phyloP scores from a whole-genome alignment of 2,797 vertebrate genomes.

The Melanotaenia maccullochi region DNA sequence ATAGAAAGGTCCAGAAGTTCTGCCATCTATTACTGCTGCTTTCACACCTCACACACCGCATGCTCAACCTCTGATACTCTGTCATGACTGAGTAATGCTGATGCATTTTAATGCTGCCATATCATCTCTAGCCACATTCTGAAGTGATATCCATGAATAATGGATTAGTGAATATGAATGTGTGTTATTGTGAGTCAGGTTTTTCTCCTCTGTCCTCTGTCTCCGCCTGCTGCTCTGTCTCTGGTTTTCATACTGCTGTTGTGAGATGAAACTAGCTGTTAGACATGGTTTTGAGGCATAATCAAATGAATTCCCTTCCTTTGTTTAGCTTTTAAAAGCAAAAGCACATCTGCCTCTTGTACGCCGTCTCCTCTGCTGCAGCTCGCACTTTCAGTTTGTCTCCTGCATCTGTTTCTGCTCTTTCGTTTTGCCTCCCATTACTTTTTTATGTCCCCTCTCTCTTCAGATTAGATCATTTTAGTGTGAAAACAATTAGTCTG shows the following conservation, averaged over 20 bases:
- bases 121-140: slow-evolving; percentile 66
- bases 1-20: neutral
- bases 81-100: slow-evolving; percentile 67
- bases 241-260: slow-evolving; percentile 29
- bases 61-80: slow-evolving; percentile 43
- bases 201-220: slow-evolving; percentile 44
- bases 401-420: slow-evolving; percentile 20
- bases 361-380: slow-evolving; percentile 18
- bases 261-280: slow-evolving; percentile 41
- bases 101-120: slow-evolving; percentile 68
- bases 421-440: slow-evolving; percentile 17
- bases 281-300: slow-evolving; percentile 48
- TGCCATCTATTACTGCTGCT: slow-evolving; percentile 17
- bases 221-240: slow-evolving; percentile 44
- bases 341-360: slow-evolving; percentile 50
- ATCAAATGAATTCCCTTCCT: slow-evolving; percentile 46
- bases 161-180: slow-evolving; percentile 68
- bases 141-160: slow-evolving; percentile 75
- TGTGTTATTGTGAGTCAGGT: slow-evolving; percentile 67
- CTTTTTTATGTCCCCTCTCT: slow-evolving; percentile 15
- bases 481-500: slow-evolving; percentile 25
- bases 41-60: slow-evolving; percentile 34
- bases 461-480: slow-evolving; percentile 14
- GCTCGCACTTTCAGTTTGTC: slow-evolving; percentile 12
- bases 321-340: slow-evolving; percentile 42